phyloP scores from a whole-genome alignment of 1,140 invertebrate genomes.

The Platyura marginata region DNA sequence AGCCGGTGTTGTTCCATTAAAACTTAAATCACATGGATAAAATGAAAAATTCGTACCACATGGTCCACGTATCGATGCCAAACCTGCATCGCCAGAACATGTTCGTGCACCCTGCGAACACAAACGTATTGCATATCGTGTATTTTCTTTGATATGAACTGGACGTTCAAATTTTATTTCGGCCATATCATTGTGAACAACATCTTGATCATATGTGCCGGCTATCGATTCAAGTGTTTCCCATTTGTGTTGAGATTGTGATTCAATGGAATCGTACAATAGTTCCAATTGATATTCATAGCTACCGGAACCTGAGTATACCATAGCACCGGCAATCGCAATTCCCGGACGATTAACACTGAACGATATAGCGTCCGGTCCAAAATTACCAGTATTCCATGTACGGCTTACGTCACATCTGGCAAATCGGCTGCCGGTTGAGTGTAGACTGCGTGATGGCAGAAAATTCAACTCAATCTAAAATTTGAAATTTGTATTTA shows the following conservation, averaged over 20 bases:
- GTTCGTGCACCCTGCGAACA: conserved; percentile 84
- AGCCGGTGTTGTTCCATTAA: conserved; percentile 84
- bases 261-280: conserved; percentile 47
- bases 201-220: conserved; percentile 28
- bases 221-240: conserved; percentile 20
- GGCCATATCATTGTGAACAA: conserved; percentile 50
- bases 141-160: conserved; percentile 71
- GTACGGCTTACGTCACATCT: conserved; percentile 71
- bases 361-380: conserved; percentile 91
- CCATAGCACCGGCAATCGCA: conserved; percentile 63
- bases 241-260: conserved; percentile 28
- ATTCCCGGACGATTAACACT: conserved; percentile 80
- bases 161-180: conserved; percentile 85
- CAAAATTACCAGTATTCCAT: conserved; percentile 95
- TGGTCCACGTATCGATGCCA: conserved; percentile 70
- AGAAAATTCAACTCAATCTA: conserved; percentile 35
- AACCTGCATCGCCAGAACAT: conserved; percentile 80
- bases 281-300: conserved; percentile 87
- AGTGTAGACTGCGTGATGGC: conserved; percentile 44
- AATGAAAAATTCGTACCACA: conserved; percentile 89
- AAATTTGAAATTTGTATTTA: too few species aligned
- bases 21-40: conserved; percentile 77
- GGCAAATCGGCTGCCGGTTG: conserved; percentile 78
- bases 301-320: conserved; percentile 73
- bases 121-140: conserved; percentile 75